Base-by-base conservation (phyloP, 2,888 invertebrate genomes). In the Amiota mariae region DNA sequence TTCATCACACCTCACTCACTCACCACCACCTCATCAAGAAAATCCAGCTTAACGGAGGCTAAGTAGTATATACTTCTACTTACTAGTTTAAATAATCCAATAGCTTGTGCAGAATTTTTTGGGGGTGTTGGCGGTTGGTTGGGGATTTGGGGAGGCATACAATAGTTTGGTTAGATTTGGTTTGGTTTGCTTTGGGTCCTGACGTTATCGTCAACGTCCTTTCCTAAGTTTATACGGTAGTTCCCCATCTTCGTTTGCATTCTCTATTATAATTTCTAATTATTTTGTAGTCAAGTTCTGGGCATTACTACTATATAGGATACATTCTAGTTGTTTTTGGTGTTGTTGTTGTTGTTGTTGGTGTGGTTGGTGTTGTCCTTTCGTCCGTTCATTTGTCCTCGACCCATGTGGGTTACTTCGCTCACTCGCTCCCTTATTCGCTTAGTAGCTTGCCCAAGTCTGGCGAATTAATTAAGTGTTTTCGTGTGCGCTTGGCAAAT, bases 401-500 rank as follows among this genome's bases (percentile, higher is more conserved):
- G 72, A 48, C 56, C 67, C 57, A 70, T 18, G 47, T 70, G 70
- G 63, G 71, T 59, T 67, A n/a, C 24, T 20, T 20, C 59, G 13
- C 8, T 6, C 36, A 36, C 36, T 36, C 6, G 36, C 36, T 36
- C 36, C 3, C 8, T 36, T 36, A 0, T 36, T 36, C 36, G 36
- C 36, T 36, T 36, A 36, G 36, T 36, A 36, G 36, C 36, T 36
- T 0, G 59, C 56, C 48, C 59, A 46, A 80, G 85, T 84, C 87
- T 87, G 79, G 85, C 83, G 86, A 87, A 87, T 87, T 87, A 86
- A 86, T 86, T 86, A 86, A 86, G 87, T 87, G 87, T 86, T 87
- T 87, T 85, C 81, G 80, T 79, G 80, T 79, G 85, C 85, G 84
- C 80, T 81, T 68, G 82, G 80, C 84, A 82, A 68, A 86, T 86